Evolutionary conservation across 2,113 vertebrate genomes (phyloP).

Genomic region (Heptranchias perlo): DNA sequence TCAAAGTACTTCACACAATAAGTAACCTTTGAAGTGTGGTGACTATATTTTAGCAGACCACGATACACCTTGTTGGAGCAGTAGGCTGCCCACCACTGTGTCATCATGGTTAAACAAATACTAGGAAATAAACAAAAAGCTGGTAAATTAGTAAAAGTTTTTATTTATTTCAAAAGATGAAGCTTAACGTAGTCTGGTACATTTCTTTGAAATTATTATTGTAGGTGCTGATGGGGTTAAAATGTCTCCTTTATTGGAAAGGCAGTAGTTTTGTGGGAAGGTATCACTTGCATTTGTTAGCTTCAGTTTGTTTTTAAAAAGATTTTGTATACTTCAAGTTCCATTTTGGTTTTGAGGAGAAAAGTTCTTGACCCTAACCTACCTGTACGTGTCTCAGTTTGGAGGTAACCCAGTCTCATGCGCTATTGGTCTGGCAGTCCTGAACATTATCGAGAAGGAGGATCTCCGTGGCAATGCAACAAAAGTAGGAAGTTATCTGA

Average conservation of each 20-base stretch:
- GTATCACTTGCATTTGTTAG: background rate
- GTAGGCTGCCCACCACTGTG: background rate
- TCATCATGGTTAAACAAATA: background rate
- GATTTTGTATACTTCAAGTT: background rate
- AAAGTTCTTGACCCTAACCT: background rate
- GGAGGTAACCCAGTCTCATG: conserved; percentile 95
- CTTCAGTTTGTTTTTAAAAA: background rate
- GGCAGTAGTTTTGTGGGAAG: background rate
- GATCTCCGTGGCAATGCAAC: conserved; percentile 79
- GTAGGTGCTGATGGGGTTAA: background rate
- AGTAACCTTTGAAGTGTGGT: no score
- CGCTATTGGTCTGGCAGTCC: conserved; percentile 81
- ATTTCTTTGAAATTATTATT: background rate
- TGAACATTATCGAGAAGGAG: conserved; percentile 83
- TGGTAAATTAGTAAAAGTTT: background rate
- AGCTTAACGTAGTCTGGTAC: background rate
- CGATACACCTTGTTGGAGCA: background rate
- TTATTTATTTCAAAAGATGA: background rate
- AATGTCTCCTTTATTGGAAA: background rate
- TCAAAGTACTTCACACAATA: no score
- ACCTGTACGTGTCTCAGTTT: conserved; percentile 61
- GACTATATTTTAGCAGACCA: background rate
- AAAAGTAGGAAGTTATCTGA: conserved; percentile 72
- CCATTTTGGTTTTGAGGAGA: background rate
- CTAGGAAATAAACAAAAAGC: background rate